Conservation (phyloP, 2,888 invertebrate genomes). For the Trissolcus brochymenae region DNA sequence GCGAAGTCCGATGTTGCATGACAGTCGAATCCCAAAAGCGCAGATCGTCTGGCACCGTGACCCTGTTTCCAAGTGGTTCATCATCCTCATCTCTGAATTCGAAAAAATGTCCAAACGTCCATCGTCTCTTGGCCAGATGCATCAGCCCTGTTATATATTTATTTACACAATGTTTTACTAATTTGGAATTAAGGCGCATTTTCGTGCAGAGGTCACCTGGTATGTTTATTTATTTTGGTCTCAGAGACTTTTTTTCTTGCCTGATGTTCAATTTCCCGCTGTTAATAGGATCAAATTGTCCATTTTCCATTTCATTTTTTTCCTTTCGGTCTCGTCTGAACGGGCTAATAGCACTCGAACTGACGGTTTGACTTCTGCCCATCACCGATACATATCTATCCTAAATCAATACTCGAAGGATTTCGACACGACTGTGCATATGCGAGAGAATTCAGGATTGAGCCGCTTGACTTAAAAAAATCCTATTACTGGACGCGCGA, state of each 20-base stretch:
- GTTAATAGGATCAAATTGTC: too few relatives aligned
- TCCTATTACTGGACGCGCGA: slow-evolving; percentile 43
- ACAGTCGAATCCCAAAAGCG: slow-evolving; percentile 52
- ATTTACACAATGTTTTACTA: background rate
- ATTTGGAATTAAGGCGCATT: background rate
- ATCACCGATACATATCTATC: slow-evolving; percentile 74
- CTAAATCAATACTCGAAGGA: slow-evolving; percentile 71
- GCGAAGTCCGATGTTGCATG: slow-evolving; percentile 46
- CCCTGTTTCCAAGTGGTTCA: slow-evolving; percentile 37
- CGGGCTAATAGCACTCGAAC: slow-evolving; percentile 73
- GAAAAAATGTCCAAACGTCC: background rate
- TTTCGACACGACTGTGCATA: slow-evolving; percentile 33
- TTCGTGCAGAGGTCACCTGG: background rate
- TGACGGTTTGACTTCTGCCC: slow-evolving; percentile 73
- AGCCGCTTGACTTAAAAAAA: slow-evolving; percentile 43
- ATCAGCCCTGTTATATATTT: background rate
- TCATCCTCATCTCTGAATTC: slow-evolving; percentile 8
- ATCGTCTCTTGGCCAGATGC: background rate
- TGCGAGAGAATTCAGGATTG: slow-evolving; percentile 10
- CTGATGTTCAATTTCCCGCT: too few relatives aligned
- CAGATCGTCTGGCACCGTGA: slow-evolving; percentile 47
- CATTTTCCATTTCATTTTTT: background rate
- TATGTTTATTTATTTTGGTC: slow-evolving; percentile 1
- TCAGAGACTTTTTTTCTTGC: too few relatives aligned
- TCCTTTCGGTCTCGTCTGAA: slow-evolving; percentile 39